These are phyloP conservation scores for Zapus hudsonius DNA, from an alignment of 2,113 vertebrate genomes.

Conservation along the genomic window DNA sequence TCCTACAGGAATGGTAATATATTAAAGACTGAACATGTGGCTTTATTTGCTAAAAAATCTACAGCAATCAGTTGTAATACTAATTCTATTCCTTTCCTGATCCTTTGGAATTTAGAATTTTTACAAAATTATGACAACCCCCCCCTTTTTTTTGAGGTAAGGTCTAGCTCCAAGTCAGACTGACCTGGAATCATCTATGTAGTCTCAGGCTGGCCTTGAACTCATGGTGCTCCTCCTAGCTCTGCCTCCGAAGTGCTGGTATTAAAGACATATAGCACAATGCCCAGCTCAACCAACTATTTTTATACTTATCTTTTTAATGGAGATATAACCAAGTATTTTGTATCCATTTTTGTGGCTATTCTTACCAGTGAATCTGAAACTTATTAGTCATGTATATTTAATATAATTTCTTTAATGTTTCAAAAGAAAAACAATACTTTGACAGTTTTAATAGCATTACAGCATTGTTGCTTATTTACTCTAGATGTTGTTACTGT, in stretches of 20 bases:
- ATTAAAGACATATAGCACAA: no score
- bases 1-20: neutral
- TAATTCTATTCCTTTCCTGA: neutral
- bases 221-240: no score
- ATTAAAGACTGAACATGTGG: neutral
- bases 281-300: no score
- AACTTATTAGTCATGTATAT: constrained; percentile 6
- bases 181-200: no score
- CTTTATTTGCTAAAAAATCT: neutral
- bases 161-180: no score
- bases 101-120: constrained; percentile 27
- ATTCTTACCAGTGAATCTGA: neutral
- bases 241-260: no score
- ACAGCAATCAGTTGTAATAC: neutral
- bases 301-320: constrained; percentile 30
- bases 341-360: neutral
- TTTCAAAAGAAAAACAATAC: constrained; percentile 20
- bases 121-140: neutral
- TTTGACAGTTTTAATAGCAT: constrained; percentile 36
- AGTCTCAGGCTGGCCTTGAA: no score
- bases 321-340: neutral
- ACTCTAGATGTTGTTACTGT: constrained; percentile 29
- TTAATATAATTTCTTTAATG: constrained; percentile 32
- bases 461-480: neutral
- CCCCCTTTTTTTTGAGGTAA: no score